phyloP scores from a whole-genome alignment of 2,797 vertebrate genomes.

The Siniperca scherzeri region DNA sequence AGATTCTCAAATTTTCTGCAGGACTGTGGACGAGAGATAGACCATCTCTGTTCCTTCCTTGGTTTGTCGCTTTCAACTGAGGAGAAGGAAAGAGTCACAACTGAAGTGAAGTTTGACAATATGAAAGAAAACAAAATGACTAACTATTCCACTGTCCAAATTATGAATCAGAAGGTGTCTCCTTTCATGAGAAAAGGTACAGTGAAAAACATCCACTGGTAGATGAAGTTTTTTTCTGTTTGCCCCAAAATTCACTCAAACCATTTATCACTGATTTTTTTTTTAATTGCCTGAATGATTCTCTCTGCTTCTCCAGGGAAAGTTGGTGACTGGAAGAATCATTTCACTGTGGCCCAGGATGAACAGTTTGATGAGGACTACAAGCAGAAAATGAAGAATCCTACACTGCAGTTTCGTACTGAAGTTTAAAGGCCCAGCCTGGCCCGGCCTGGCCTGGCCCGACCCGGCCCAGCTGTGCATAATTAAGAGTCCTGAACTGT shows the following conservation, averaged over 20 bases:
- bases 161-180: slow-evolving; percentile 86
- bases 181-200: slow-evolving; percentile 94
- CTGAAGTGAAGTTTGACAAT: slow-evolving; percentile 80
- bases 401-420: slow-evolving; percentile 47
- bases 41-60: slow-evolving; percentile 85
- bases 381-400: slow-evolving; percentile 67
- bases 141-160: slow-evolving; percentile 80
- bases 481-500: background rate
- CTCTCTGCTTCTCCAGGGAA: slow-evolving; percentile 64
- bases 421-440: slow-evolving; percentile 25
- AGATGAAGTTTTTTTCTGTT: background rate
- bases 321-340: slow-evolving; percentile 83
- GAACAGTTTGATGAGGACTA: slow-evolving; percentile 78
- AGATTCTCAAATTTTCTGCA: slow-evolving; percentile 51
- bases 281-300: background rate
- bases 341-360: slow-evolving; percentile 75
- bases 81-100: slow-evolving; percentile 75
- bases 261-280: background rate
- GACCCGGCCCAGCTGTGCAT: too few species aligned
- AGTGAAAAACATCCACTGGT: background rate
- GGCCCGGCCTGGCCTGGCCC: too few species aligned
- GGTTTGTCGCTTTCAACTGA: slow-evolving; percentile 76
- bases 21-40: slow-evolving; percentile 87
- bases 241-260: background rate
- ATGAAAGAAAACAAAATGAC: slow-evolving; percentile 89